Evolutionary conservation across 2,888 invertebrate genomes (phyloP), one percentile per base, ranked within the genome.

Genomic region (Agonopterix arenella): DNA sequence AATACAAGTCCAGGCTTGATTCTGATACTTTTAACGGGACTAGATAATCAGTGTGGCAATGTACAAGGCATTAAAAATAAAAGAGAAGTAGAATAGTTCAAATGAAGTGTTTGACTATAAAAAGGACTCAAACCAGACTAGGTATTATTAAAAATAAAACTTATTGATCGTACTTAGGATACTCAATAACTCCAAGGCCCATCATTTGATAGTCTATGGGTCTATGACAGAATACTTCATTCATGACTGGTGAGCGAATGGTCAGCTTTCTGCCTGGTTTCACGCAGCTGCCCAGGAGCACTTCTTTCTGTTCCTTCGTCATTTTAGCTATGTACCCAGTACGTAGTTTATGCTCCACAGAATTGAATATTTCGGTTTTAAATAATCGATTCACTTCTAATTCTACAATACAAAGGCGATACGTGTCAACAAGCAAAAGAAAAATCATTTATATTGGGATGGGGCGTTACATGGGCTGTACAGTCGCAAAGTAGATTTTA

Each of bases 371-470:
- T 48, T 91, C 90, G 0, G 91, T 90, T 64, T 93, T 89, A 57
- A 93, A 88, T 46, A 93, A 56, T 51, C 93, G 83, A 63, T 92
- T 90, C 42, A 91, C 70, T 81, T 93, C 93, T 51, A 91, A 62
- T 73, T 93, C 93, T 93, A 64, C 49, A 53, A 55, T 53, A 13
- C 1, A 13, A 2, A 13, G 13, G 13, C 13, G 13, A 13, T 13
- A 13, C 13, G 13, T 13, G 8, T 18, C 8, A 44, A 13, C 13
- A 13, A 2, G 2, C 13, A 2, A 13, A 13, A 13, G 13, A 13
- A 13, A 13, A 13, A 13, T 13, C 13, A 13, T 13, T 13, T 13
- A 13, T 13, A n/a, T 13, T 13, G 13, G 13, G 2, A 13, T 13
- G 13, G 13, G 13, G 13, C 13, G 13, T 13, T 13, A 13, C 13